A percentile compares a stretch with the other conserved stretches of the same genome.
phyloP scores from a whole-genome alignment of 2,888 invertebrate genomes.

The Parnassius mnemosyne region DNA sequence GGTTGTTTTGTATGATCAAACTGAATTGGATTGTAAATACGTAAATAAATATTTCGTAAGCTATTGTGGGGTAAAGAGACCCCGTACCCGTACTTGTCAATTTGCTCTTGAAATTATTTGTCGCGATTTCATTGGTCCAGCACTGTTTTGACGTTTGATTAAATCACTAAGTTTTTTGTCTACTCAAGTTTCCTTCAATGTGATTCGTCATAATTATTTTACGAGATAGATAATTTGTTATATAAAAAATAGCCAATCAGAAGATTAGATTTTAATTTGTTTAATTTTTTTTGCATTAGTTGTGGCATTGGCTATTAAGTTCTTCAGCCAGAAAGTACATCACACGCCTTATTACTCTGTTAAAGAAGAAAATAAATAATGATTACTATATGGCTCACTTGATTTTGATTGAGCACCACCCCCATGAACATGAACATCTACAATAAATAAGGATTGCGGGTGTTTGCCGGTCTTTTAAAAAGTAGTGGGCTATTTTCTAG shows the following conservation, averaged over 20 bases:
- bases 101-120: slow-evolving; percentile 71
- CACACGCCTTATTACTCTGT: too few species aligned
- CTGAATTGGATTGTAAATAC: slow-evolving; percentile 45
- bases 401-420: too few species aligned
- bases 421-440: too few species aligned
- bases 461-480: too few species aligned
- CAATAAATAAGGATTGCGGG: too few species aligned
- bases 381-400: too few species aligned
- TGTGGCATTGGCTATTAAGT: too few species aligned
- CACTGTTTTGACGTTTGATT: slow-evolving; percentile 22
- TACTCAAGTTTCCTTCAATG: slow-evolving; percentile 5
- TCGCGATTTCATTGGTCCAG: slow-evolving; percentile 69
- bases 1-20: slow-evolving; percentile 32
- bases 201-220: background rate
- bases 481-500: too few species aligned
- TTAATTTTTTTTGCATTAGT: background rate
- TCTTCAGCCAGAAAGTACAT: too few species aligned
- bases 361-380: too few species aligned
- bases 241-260: background rate
- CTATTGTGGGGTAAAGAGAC: slow-evolving; percentile 30
- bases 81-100: slow-evolving; percentile 67
- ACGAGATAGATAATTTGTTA: background rate
- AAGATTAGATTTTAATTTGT: too few species aligned
- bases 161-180: slow-evolving; percentile 26
- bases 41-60: slow-evolving; percentile 69